These are phyloP conservation scores for Orthonevra nobilis DNA, from an alignment of 2,888 invertebrate species.

Conservation along the genomic window DNA sequence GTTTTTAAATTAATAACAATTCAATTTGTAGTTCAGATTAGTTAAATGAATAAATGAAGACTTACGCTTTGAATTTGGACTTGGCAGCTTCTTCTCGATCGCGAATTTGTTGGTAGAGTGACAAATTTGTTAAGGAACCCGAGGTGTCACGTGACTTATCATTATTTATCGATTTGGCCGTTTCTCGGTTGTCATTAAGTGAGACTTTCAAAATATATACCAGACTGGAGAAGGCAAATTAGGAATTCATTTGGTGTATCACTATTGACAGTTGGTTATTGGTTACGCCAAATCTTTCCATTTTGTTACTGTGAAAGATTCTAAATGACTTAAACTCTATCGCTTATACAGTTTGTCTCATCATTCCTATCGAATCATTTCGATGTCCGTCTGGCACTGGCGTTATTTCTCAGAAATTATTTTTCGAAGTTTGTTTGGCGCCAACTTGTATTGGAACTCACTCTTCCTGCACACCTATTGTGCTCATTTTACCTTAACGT, in stretches of 20 bases:
- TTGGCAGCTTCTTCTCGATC: slow-evolving; percentile 4
- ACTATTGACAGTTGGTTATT: slow-evolving; percentile 73
- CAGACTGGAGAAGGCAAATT: neutral
- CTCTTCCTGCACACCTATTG: too few relatives aligned
- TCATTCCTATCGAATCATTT: too few relatives aligned
- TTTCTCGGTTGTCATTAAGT: neutral
- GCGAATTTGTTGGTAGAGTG: slow-evolving; percentile 1
- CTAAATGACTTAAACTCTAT: too few relatives aligned
- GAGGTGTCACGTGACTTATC: neutral
- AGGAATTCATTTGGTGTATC: slow-evolving; percentile 73
- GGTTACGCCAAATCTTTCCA: too few relatives aligned
- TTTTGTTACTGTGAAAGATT: too few relatives aligned
- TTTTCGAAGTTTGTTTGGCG: too few relatives aligned
- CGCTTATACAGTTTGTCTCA: too few relatives aligned
- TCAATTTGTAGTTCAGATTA: slow-evolving; percentile 27
- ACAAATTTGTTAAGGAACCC: slow-evolving; percentile 3
- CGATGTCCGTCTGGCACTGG: too few relatives aligned
- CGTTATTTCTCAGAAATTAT: too few relatives aligned
- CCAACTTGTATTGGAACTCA: too few relatives aligned
- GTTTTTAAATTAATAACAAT: slow-evolving; percentile 17
- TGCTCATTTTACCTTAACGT: too few relatives aligned
- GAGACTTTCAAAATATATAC: neutral
- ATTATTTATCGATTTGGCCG: neutral
- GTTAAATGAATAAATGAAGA: too few relatives aligned
- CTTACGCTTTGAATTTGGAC: neutral